phyloP scores from a whole-genome alignment of 2,113 vertebrate species.

The Phocoena sinus region DNA sequence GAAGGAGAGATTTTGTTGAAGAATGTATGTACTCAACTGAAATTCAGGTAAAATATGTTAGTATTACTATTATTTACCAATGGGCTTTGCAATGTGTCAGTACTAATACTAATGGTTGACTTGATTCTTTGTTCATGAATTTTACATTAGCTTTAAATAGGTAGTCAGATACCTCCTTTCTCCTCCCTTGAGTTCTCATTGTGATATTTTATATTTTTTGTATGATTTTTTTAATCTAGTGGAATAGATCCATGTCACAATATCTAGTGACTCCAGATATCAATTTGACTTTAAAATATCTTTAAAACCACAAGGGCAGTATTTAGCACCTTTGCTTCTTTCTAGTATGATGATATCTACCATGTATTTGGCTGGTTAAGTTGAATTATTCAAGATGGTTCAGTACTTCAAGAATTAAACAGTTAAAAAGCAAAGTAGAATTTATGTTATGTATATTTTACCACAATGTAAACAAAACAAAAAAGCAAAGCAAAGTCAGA shows the following conservation, averaged over 20 bases:
- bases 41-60: conserved; percentile 13
- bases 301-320: not conserved
- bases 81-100: not conserved
- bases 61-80: not conserved
- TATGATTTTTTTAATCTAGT: not conserved
- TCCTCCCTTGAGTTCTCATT: not conserved
- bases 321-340: not conserved
- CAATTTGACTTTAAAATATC: not conserved
- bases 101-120: not conserved
- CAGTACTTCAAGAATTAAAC: not conserved
- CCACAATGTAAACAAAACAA: not conserved
- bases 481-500: not conserved
- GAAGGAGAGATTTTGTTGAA: not conserved
- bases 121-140: not conserved
- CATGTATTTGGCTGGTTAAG: not conserved
- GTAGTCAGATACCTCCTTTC: not conserved
- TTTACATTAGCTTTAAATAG: not conserved
- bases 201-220: not conserved
- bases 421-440: not conserved
- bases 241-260: not conserved
- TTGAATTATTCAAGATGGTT: not conserved
- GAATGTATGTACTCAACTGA: not conserved
- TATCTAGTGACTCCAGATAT: not conserved
- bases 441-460: not conserved
- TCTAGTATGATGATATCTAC: not conserved